Evolutionary conservation across 2,113 vertebrate genomes (phyloP), one percentile per base, ranked within the genome.

Genomic region (Callionymus lyra): DNA sequence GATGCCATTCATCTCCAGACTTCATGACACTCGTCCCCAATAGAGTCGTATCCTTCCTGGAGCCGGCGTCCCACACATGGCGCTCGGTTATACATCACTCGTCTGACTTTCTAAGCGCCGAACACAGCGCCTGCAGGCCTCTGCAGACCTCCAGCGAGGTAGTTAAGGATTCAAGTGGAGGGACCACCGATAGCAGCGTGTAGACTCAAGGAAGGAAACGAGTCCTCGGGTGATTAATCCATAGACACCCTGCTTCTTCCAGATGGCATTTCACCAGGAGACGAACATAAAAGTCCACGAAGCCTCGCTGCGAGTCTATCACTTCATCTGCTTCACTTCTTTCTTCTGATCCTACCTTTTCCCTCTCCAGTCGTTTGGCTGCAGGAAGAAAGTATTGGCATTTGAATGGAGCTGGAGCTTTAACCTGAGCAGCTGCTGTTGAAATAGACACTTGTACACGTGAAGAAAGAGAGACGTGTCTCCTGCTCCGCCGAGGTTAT

Each of bases 301-400:
- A 54, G 45, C 37, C 57, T 11, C 31, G 59, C 49, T 19, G 36
- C 31, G n/a, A 41, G 40, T 45, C 49, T 59, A 41, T 41, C 10
- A 5, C 18, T 8, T 6, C 56, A 41, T 52, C 40, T 35, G 36
- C 48, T 56, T 71, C 65, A 41, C 46, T 53, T 18, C 43, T 38
- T 50, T 34, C 38, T 14, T n/a, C 49, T 49, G 50, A 63, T 46
- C 50, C 60, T 35, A 48, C 54, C n/a, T 36, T 60, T 54, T 42
- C 38, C 72, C 47, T 66, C 70, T 68, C 41, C 40, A 54, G 52
- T 63, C 70, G 50, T 51, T 56, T 53, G 53, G 48, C 41, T 32
- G 38, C 66, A 65, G 53, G 42, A 78, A 61, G 59, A 40, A 68
- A 57, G 70, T 66, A 76, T 66, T 80, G 63, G 63, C 79, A 83